Base-by-base conservation (phyloP, 2,113 vertebrate species). In the Hippocampus abdominalis region DNA sequence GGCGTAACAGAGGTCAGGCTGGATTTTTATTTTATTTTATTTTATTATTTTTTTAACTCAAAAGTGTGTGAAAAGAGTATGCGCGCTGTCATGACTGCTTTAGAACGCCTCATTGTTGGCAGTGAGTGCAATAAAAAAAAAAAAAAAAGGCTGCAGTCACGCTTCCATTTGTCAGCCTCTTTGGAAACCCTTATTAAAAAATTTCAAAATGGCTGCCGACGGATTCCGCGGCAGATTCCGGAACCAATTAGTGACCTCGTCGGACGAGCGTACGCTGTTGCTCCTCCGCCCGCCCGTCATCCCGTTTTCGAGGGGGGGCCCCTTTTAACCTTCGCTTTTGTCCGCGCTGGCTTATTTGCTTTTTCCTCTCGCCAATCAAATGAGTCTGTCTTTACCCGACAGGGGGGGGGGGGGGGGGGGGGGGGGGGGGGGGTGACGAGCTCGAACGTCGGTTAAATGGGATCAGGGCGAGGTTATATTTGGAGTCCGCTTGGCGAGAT, bases 381-480 rank as follows among this genome's bases (percentile, higher is more conserved):
- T 81, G 77, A 84, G 81, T 83, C 77, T 65, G 68, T 81, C 80
- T 87, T 39, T 79, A 85, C 85, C 67, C 42, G 8, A 42, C 77
- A 81, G n/a, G 36, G 20, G 20, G 20, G 21, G 1, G 82, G n/a
- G 36, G 20, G 20, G 20, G 21, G 1, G 82, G n/a, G 36, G 20
- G 20, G 20, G 21, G 1, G n/a, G 82, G n/a, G 36, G 20, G 20
- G 20, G 21, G 1, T 3, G 81, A 80, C 81, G 75, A 77, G 72
- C 73, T 82, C 73, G 32, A 48, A 48, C 49, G 36, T 61, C 72
- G 79, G 77, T 85, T 84, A 79, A 88, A 87, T 87, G 85, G 80
- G 82, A 88, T 82, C 76, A 78, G 83, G 82, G 78, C 64, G 62
- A 85, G 84, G 85, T 88, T 89, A 90, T 88, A 88, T 90, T 89